phyloP scores from a whole-genome alignment of 2,888 invertebrate species.

The Dasysyrphus tricinctus region DNA sequence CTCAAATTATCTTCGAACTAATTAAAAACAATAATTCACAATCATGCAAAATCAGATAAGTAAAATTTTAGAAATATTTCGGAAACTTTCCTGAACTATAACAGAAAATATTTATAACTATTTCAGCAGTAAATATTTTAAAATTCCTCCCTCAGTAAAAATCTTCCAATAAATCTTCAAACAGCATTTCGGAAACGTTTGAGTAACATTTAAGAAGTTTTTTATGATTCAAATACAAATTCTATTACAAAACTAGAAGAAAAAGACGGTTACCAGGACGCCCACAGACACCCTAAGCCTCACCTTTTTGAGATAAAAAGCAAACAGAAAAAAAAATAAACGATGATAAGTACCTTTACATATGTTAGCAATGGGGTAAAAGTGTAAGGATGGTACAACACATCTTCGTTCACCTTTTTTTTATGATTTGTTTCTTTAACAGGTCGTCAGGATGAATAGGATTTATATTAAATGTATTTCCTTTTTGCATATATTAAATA shows the following conservation, averaged over 20 bases:
- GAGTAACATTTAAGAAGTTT: neutral
- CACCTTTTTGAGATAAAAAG: conserved; percentile 25
- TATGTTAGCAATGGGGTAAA: conserved; percentile 29
- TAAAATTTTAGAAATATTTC: too few species aligned
- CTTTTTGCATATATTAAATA: conserved; percentile 71
- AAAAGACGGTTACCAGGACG: neutral
- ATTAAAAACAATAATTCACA: too few species aligned
- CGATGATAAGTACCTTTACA: conserved; percentile 60
- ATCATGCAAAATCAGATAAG: too few species aligned
- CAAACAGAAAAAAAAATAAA: conserved; percentile 38
- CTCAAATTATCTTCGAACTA: too few species aligned
- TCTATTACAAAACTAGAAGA: conserved; percentile 6
- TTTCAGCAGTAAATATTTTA: neutral
- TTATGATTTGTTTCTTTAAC: conserved; percentile 75
- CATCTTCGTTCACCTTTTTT: conserved; percentile 73
- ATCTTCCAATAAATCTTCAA: neutral
- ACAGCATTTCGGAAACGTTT: neutral
- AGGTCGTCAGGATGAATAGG: conserved; percentile 74
- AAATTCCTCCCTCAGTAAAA: neutral
- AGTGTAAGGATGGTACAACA: conserved; percentile 62
- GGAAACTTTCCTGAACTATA: neutral
- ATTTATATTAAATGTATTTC: conserved; percentile 75
- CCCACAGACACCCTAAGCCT: conserved; percentile 3
- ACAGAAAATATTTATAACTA: neutral
- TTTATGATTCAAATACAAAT: conserved; percentile 4